Percentiles rank a stretch among this genome's conserved stretches.
These are phyloP conservation scores for Channa argus DNA, from an alignment of 2,113 vertebrate species.

Conservation along the genomic window DNA sequence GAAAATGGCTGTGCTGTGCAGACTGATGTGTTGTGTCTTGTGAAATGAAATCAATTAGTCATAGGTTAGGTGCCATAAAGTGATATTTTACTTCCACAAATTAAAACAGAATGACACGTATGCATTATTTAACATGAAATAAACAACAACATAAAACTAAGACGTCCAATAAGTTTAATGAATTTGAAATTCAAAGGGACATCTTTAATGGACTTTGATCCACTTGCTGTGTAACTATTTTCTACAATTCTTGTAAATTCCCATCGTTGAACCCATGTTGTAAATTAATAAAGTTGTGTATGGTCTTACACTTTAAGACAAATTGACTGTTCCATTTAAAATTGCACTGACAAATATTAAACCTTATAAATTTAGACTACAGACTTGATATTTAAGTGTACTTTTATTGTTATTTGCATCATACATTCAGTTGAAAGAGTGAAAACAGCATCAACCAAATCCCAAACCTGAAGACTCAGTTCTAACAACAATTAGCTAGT, in stretches of 20 bases:
- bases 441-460: constrained; percentile 73
- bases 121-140: too few species aligned
- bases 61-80: too few species aligned
- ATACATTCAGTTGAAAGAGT: constrained; percentile 80
- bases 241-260: too few species aligned
- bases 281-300: neutral
- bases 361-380: neutral
- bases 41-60: too few species aligned
- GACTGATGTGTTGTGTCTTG: too few species aligned
- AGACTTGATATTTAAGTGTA: constrained; percentile 41
- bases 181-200: neutral
- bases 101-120: too few species aligned
- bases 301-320: neutral
- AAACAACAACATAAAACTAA: neutral
- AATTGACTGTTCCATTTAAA: neutral
- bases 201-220: neutral
- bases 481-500: constrained; percentile 40
- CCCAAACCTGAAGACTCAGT: constrained; percentile 64
- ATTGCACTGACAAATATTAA: neutral
- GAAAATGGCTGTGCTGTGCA: too few species aligned
- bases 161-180: neutral
- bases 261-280: neutral
- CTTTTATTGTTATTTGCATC: constrained; percentile 81
- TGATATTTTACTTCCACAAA: too few species aligned
- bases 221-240: too few species aligned